Conservation (phyloP, 2,113 vertebrate species). For the Prionailurus bengalensis region DNA sequence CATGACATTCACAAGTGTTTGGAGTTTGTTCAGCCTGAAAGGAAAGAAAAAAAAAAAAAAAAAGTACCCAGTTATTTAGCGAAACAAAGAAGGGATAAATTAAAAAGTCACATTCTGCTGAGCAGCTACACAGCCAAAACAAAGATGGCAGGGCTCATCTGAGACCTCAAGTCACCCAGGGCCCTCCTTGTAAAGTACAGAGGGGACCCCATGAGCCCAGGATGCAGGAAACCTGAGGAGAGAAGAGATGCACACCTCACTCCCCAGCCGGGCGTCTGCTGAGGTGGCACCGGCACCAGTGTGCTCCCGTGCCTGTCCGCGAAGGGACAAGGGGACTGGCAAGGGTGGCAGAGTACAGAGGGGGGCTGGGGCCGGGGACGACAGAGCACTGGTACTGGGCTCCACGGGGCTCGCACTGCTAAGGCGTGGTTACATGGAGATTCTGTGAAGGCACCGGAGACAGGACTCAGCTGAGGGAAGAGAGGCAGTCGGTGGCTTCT, state of each 20-base stretch:
- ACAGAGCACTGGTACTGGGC: accelerated
- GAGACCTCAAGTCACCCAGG: neutral
- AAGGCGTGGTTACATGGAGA: accelerated
- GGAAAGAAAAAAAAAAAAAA: slow-evolving; percentile 13
- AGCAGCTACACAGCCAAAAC: neutral
- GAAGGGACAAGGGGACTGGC: neutral
- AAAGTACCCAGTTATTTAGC: neutral
- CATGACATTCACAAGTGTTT: slow-evolving; percentile 96
- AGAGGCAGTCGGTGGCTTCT: neutral
- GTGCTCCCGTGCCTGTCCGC: neutral
- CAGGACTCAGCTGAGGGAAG: neutral
- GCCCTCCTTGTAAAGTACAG: neutral
- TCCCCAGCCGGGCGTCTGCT: accelerated
- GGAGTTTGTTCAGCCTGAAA: slow-evolving; percentile 91
- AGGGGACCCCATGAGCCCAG: neutral
- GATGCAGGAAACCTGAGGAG: neutral
- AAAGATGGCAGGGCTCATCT: neutral
- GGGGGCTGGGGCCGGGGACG: neutral
- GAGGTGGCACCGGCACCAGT: no score
- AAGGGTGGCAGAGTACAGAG: neutral
- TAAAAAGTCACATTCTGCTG: neutral
- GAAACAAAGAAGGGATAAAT: neutral
- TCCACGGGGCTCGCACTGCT: neutral
- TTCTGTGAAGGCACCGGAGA: neutral
- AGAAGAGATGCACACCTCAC: neutral